phyloP scores from a whole-genome alignment of 1,140 invertebrate genomes.

The Doryteuthis pealeii region DNA sequence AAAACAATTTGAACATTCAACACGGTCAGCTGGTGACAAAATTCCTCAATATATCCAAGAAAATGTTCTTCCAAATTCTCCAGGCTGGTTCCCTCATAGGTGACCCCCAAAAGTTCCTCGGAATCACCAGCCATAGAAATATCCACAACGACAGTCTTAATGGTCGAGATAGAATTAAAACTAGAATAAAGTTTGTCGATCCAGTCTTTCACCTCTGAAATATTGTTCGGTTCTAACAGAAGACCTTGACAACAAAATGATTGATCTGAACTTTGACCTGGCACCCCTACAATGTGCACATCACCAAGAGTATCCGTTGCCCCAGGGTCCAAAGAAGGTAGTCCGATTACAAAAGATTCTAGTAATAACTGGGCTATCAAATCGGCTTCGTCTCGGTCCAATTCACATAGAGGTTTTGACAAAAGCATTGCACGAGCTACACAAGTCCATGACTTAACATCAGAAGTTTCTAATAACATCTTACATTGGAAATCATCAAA shows the following conservation, averaged over 20 bases:
- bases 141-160: not conserved
- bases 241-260: not conserved
- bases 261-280: not conserved
- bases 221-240: not conserved
- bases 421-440: not conserved
- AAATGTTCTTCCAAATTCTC: not conserved
- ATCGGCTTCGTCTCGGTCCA: not conserved
- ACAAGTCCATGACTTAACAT: not conserved
- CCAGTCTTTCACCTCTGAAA: not conserved
- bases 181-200: not conserved
- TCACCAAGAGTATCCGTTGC: not conserved
- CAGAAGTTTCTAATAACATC: not conserved
- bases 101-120: not conserved
- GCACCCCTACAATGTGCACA: not conserved
- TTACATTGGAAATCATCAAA: conserved; percentile 1
- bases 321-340: not conserved
- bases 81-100: not conserved
- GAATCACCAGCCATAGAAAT: conserved; percentile 9
- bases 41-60: not conserved
- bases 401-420: not conserved
- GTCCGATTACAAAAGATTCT: not conserved
- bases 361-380: not conserved
- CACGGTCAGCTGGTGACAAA: not conserved
- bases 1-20: conserved; percentile 5
- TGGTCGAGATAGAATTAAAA: not conserved